Conservation (phyloP, 2,113 vertebrate genomes). For the Ailuropoda melanoleuca region DNA sequence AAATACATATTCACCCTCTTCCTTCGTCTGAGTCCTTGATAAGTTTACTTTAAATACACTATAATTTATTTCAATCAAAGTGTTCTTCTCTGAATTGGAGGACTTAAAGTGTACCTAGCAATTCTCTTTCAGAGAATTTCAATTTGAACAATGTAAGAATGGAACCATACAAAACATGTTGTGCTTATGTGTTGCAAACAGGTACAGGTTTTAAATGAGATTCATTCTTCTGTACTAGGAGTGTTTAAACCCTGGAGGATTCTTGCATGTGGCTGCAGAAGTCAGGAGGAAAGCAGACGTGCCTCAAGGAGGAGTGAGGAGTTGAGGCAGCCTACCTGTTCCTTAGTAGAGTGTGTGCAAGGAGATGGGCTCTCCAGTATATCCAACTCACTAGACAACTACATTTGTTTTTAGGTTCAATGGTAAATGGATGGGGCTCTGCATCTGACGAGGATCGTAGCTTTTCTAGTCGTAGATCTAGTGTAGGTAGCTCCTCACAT, state of each 20-base stretch:
- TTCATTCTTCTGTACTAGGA: neutral
- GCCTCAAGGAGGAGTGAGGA: neutral
- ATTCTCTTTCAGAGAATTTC: neutral
- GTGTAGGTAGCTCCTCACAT: conserved; percentile 95
- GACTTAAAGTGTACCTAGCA: neutral
- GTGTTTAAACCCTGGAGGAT: neutral
- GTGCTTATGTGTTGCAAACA: conserved; percentile 41
- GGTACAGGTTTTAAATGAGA: neutral
- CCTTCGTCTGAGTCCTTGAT: conserved; percentile 42
- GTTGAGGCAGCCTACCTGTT: conserved; percentile 29
- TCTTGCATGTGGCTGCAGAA: neutral
- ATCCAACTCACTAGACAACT: conserved; percentile 85
- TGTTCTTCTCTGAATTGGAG: neutral
- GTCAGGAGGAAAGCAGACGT: conserved; percentile 39
- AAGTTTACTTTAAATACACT: neutral
- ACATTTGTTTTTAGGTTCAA: conserved; percentile 95
- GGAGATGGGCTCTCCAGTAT: conserved; percentile 59
- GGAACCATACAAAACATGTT: neutral
- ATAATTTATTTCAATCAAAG: neutral
- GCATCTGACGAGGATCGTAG: conserved; percentile 97
- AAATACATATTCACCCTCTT: conserved; percentile 1
- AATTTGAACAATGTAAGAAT: neutral
- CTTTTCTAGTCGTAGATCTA: conserved; percentile 98
- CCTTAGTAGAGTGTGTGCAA: conserved; percentile 30
- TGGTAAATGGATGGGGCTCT: conserved; percentile 99